Base-by-base conservation (phyloP, 2,797 vertebrate genomes). In the Chelon auratus region DNA sequence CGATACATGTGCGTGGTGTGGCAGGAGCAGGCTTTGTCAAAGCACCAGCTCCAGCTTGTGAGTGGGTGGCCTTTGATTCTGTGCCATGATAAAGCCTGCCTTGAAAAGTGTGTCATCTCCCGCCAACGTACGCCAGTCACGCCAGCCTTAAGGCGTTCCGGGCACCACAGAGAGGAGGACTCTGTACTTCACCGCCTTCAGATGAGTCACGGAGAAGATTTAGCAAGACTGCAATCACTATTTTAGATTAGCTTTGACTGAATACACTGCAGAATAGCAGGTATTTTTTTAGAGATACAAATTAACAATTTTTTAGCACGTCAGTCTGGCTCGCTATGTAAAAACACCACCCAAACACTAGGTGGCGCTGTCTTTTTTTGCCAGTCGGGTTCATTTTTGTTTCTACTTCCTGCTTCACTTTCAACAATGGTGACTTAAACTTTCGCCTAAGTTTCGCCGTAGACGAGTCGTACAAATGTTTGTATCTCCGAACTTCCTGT, bases 41-140 rank as follows among this genome's bases (percentile, higher is more conserved):
- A 64, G 30, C 74, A 36, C 52, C 30, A 2, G 71, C 62, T 86
- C 78, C 84, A 89, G 84, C 80, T 85, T 90, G 87, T 79, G 75
- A 87, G 85, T 89, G 84, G 87, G 83, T 63, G 86, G 81, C 68
- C 63, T 84, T 63, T 85, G 86, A 81, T 74, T 76, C 63, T 0
- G 68, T 67, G 82, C 85, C 84, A 85, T 57, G 36, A 62, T 42
- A 42, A 72, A 68, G 63, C 65, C 75, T 39, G 75, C 75, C 50
- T 81, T 66, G 2, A 55, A 78, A 79, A 75, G 51, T 65, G 78
- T 78, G 71, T 87, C 78, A 83, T 85, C 84, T 47, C 47, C 67
- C 73, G 62, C 83, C 78, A 88, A 72, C 62, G 11, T 40, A 33
- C 68, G 58, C 54, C 45, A 68, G 68, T 59, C 71, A 48, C 10